These are phyloP conservation scores for Cinclus cinclus DNA, from an alignment of 2,113 vertebrate genomes.

Conservation along the genomic window DNA sequence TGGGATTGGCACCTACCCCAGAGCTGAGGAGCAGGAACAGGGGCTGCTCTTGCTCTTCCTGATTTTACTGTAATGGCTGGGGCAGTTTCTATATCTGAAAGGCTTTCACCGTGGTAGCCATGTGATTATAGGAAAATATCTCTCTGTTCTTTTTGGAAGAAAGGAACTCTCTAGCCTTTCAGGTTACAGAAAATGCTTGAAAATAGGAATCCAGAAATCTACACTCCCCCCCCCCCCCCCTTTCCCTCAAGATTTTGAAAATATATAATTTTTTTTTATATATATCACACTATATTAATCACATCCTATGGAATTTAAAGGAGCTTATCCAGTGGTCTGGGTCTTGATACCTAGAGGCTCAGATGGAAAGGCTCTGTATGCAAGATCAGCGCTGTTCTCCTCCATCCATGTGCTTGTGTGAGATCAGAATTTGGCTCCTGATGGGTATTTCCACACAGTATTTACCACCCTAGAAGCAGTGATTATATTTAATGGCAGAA, in stretches of 20 bases:
- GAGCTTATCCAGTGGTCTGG: background rate
- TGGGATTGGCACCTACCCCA: rapidly evolving
- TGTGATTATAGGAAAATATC: background rate
- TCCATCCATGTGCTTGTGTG: background rate
- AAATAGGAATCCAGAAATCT: background rate
- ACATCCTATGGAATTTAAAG: background rate
- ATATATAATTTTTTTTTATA: background rate
- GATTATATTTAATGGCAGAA: constrained; percentile 56
- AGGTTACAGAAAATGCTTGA: background rate
- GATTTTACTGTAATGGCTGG: background rate
- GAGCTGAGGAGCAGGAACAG: background rate
- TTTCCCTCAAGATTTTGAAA: background rate
- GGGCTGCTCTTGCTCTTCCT: background rate
- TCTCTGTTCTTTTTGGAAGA: background rate
- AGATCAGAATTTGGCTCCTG: constrained; percentile 12
- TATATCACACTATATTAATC: background rate
- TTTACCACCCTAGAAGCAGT: constrained; percentile 51
- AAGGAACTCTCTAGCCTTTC: background rate
- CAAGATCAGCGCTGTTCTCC: background rate
- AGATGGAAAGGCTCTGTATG: background rate
- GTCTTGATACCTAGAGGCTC: background rate
- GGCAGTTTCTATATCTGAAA: background rate
- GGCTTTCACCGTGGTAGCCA: background rate
- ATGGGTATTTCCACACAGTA: background rate
- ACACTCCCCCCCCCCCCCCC: too few relatives aligned